Conservation (phyloP, 2,113 vertebrate genomes). For the Panthera uncia region DNA sequence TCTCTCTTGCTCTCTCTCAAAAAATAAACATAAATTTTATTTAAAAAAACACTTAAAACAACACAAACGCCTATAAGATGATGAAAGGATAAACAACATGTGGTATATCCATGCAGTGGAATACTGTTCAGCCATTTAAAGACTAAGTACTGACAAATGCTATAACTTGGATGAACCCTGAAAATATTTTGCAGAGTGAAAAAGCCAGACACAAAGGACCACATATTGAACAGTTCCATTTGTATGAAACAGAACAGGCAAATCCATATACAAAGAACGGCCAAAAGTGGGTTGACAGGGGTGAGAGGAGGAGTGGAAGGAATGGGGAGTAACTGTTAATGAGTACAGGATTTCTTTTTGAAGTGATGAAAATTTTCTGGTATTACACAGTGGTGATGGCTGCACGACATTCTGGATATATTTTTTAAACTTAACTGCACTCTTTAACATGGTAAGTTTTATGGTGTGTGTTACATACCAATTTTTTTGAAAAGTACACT, state of each 20-base stretch:
- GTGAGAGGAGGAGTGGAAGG: not conserved
- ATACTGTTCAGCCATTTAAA: constrained; percentile 29
- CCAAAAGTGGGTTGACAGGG: not conserved
- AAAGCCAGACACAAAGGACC: constrained; percentile 45
- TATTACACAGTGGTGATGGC: not conserved
- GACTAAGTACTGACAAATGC: not conserved
- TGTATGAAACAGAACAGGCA: constrained; percentile 15
- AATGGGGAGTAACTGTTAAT: not conserved
- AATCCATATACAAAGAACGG: constrained; percentile 10
- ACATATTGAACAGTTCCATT: not conserved
- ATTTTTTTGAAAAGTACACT: constrained; percentile 28
- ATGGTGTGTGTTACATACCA: not conserved
- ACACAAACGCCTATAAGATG: too few species aligned
- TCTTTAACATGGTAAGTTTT: constrained; percentile 12
- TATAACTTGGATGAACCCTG: constrained; percentile 25
- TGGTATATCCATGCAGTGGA: too few species aligned
- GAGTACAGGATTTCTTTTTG: not conserved
- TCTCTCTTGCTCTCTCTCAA: too few species aligned
- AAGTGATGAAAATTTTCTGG: constrained; percentile 31
- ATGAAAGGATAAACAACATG: too few species aligned
- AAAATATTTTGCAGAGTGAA: not conserved
- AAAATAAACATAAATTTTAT: too few species aligned
- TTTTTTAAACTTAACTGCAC: not conserved
- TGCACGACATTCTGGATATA: not conserved
- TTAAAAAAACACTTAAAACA: too few species aligned